Evolutionary conservation across 2,113 vertebrate species (phyloP).

Genomic region (Athene noctua): DNA sequence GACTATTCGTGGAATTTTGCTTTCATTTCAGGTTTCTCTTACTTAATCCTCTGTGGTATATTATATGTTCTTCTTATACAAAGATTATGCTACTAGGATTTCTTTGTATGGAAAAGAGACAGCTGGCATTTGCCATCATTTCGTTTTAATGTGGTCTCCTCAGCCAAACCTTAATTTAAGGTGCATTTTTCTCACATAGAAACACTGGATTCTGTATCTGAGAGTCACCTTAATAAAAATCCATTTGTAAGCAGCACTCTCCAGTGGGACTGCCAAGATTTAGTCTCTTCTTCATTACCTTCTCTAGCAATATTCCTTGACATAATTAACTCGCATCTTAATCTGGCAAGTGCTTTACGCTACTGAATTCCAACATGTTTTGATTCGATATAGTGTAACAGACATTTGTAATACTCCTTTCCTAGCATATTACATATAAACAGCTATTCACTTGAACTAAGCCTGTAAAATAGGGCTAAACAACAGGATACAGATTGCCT

Average conservation of each 20-base stretch:
- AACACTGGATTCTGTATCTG: not conserved
- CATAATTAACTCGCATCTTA: not conserved
- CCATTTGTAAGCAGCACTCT: not conserved
- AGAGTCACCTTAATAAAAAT: not conserved
- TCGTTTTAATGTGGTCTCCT: not conserved
- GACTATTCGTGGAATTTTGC: slow-evolving; percentile 50
- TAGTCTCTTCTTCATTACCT: not conserved
- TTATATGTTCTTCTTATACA: slow-evolving; percentile 37
- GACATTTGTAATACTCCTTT: not conserved
- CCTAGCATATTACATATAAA: not conserved
- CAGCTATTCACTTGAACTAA: not conserved
- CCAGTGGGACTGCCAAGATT: not conserved
- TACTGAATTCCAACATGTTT: not conserved
- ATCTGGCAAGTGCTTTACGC: not conserved
- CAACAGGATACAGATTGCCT: not conserved
- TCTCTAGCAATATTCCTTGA: not conserved
- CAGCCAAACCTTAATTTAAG: not conserved
- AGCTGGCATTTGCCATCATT: not conserved
- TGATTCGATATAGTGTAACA: not conserved
- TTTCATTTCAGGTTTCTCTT: slow-evolving; percentile 47
- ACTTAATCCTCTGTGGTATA: slow-evolving; percentile 29
- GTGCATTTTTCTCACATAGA: not conserved
- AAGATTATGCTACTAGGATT: slow-evolving; percentile 33
- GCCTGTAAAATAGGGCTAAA: not conserved
- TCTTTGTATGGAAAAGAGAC: slow-evolving; percentile 28